phyloP scores from a whole-genome alignment of 2,888 invertebrate genomes.

The Rhagium mordax region DNA sequence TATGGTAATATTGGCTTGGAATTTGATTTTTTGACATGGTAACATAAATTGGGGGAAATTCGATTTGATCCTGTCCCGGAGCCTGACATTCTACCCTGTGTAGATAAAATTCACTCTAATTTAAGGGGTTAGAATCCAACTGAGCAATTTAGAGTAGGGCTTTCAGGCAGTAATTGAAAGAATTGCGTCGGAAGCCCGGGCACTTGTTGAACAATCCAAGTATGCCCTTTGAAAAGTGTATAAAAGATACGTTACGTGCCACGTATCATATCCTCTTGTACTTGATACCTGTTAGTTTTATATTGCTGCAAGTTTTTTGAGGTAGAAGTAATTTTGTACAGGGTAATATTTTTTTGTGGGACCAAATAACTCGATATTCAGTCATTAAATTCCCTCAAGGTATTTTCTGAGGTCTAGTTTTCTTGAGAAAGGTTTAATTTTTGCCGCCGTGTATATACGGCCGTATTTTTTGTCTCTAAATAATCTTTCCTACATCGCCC shows the following conservation, averaged over 20 bases:
- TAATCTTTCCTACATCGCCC: too few relatives aligned
- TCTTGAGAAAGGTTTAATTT: too few relatives aligned
- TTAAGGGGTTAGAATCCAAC: background rate
- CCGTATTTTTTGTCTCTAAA: too few relatives aligned
- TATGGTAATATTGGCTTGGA: background rate
- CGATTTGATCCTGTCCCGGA: background rate
- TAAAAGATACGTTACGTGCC: background rate
- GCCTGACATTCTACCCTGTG: background rate
- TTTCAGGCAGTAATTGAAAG: background rate
- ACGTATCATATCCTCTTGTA: too few relatives aligned
- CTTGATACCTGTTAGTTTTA: too few relatives aligned
- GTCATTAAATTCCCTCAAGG: too few relatives aligned
- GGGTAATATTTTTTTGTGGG: too few relatives aligned
- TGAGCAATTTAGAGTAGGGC: background rate
- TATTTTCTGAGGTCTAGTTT: too few relatives aligned
- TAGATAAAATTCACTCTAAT: background rate
- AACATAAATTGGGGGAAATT: background rate
- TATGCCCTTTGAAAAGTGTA: background rate
- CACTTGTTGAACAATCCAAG: background rate
- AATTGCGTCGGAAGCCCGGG: background rate
- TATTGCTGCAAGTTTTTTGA: too few relatives aligned
- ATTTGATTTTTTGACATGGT: background rate
- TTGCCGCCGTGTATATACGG: too few relatives aligned
- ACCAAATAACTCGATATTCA: too few relatives aligned
- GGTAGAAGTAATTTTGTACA: too few relatives aligned